phyloP scores from a whole-genome alignment of 2,888 invertebrate species.

The Acrocera orbiculus region DNA sequence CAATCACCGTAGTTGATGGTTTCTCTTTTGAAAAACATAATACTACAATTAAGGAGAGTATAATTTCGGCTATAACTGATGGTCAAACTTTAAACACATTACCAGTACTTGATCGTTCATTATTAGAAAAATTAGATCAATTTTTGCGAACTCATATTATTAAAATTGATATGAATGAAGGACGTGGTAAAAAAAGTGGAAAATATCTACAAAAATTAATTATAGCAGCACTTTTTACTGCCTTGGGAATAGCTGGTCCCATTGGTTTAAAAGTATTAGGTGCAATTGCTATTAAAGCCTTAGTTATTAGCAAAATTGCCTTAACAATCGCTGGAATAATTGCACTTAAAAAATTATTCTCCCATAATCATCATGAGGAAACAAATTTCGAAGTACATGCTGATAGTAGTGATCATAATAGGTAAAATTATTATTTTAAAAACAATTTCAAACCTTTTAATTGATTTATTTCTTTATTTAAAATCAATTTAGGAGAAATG shows the following conservation, averaged over 20 bases:
- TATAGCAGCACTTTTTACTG: constrained; percentile 42
- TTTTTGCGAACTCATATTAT: constrained; percentile 46
- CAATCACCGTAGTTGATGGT: constrained; percentile 42
- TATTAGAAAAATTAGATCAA: constrained; percentile 35
- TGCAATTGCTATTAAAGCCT: constrained; percentile 50
- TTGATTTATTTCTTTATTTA: constrained; percentile 13
- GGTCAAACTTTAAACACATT: constrained; percentile 39
- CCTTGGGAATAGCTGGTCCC: constrained; percentile 50
- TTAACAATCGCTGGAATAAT: constrained; percentile 54
- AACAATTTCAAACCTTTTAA: background rate
- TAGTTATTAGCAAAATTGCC: constrained; percentile 55
- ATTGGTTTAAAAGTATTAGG: constrained; percentile 51
- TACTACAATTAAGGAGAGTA: constrained; percentile 31
- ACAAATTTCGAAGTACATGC: constrained; percentile 52
- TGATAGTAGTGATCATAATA: constrained; percentile 43
- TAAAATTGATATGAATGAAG: constrained; percentile 38
- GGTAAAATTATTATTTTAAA: constrained; percentile 21
- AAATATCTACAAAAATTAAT: constrained; percentile 35
- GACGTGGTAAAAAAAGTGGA: constrained; percentile 17
- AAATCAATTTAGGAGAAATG: constrained; percentile 45
- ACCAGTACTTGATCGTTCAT: constrained; percentile 36
- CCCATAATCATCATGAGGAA: constrained; percentile 44
- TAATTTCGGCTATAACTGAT: constrained; percentile 34
- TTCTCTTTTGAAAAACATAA: constrained; percentile 41
- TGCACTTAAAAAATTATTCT: constrained; percentile 53